These are phyloP conservation scores for Archaeoteleia sp. DNA, from an alignment of 2,888 invertebrate species.

Conservation along the genomic window DNA sequence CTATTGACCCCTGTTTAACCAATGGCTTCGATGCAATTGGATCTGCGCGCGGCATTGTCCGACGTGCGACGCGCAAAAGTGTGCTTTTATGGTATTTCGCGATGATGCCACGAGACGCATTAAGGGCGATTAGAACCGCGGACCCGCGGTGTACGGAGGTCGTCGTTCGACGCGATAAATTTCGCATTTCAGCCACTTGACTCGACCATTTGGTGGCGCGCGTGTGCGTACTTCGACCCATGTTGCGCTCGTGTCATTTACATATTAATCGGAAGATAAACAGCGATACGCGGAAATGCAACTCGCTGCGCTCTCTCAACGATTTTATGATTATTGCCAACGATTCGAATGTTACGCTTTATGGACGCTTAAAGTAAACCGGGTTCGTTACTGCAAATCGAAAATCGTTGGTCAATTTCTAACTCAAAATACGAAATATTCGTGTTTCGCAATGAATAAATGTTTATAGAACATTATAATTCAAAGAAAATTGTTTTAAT, in stretches of 20 bases:
- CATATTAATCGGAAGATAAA: slow-evolving; percentile 44
- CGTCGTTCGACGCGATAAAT: slow-evolving; percentile 36
- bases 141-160: slow-evolving; percentile 1
- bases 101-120: slow-evolving; percentile 15
- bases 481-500: too few species aligned
- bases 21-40: slow-evolving; percentile 61
- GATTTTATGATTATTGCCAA: slow-evolving; percentile 25
- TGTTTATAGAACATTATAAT: too few species aligned
- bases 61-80: slow-evolving; percentile 15
- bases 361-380: too few species aligned
- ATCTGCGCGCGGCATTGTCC: slow-evolving; percentile 30
- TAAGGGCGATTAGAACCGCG: slow-evolving; percentile 35
- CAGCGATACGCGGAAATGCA: slow-evolving; percentile 18
- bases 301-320: too few species aligned
- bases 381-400: too few species aligned
- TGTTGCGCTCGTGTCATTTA: slow-evolving; percentile 31
- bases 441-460: too few species aligned
- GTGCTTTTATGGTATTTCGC: slow-evolving; percentile 34
- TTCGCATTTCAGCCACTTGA: slow-evolving; percentile 42
- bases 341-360: slow-evolving; percentile 16
- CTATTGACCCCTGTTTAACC: slow-evolving; percentile 65
- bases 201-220: slow-evolving; percentile 1
- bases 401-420: too few species aligned
- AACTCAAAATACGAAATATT: too few species aligned
- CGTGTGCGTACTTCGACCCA: slow-evolving; percentile 20